Evolutionary conservation across 2,113 vertebrate genomes (phyloP), one percentile per base, ranked within the genome.

Genomic region (Limanda limanda): DNA sequence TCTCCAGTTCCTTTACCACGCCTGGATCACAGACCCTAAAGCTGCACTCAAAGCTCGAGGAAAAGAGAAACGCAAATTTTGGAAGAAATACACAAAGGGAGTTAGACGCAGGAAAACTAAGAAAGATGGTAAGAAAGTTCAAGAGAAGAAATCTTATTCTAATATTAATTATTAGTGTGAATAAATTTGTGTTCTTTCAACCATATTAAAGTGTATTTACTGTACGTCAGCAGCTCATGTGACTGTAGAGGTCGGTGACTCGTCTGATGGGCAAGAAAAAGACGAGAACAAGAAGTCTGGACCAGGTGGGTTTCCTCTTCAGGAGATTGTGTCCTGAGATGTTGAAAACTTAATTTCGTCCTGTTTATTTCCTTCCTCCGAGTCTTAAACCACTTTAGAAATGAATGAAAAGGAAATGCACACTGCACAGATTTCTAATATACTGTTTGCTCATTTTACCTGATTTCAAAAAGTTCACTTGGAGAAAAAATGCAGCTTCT

Each of bases 11-110:
- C 92, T 99, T 57, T 99, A 99, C 89, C 97, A 97, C 59, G 96
- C 98, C 71, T 99, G 98, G 98, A 97, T 98, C 85, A 97, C 97
- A 27, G 96, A 99, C 88, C 96, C 98, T 35, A 99, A 99, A 94
- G 96, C 97, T 3, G 96, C 96, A 3, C 91, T 99, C 48, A 96
- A 94, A 79, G 96, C 97, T 47, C 92, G 95, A 13, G 91, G 85
- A 71, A 98, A 95, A 90, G 95, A 95, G 64, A 97, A 94, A 72
- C 97, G 94, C 74, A 94, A 90, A 45, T 96, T 95, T 40, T 94
- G 95, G 82, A 97, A 95, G 87, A 90, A 90, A 85, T 95, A 95
- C 73, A 86, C 91, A 1, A 93, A 84, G 88, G 95, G 91, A 86
- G 93, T 85, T 21, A 83, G 84, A 94, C 81, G 73, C 80, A 94